Base-by-base conservation (phyloP, 2,888 invertebrate species). In the Pachliopta kotzebuea region DNA sequence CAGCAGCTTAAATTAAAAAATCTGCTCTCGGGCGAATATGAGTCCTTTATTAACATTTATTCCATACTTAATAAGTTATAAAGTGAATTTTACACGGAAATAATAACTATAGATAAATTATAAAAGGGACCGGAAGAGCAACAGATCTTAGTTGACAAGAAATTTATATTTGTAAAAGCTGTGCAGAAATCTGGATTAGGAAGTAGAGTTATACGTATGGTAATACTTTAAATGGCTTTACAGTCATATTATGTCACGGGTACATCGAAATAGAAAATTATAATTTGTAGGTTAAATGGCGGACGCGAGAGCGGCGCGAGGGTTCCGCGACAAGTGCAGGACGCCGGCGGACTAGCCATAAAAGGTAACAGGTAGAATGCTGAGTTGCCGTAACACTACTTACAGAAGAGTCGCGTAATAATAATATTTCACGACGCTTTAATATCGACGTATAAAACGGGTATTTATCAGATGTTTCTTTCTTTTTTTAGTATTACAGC, bases 281-380 rank as follows among this genome's bases (percentile, higher is more conserved):
- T 68, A 69, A 72, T 77, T 80, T 79, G 80, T 84, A 75, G 79
- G 80, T 78, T 80, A 80, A 76, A 75, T 83, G 76, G 82, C 80
- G 82, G 83, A 83, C 80, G 75, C 74, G 71, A 75, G 71, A 61
- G 66, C 62, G 65, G 57, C 63, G 59, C 68, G 62, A 58, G 70
- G 72, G 73, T 74, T 70, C 72, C 69, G 74, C 70, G 76, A 78
- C 84, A 80, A 83, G 84, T 82, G 80, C 73, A 57, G 63, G 73
- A 69, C 71, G 72, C 69, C 60, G 67, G 67, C 72, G 73, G 79
- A 74, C 77, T 67, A 60, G 56, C 87, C 86, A 72, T 85, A 85
- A 72, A 73, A 67, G 84, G 88, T 68, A 85, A 79, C 83, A 71
- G 69, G 88, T 87, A 87, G 88, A 88, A 88, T 88, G 86, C 75